Conservation (phyloP, 2,797 vertebrate genomes). For the Decapterus maruadsi region DNA sequence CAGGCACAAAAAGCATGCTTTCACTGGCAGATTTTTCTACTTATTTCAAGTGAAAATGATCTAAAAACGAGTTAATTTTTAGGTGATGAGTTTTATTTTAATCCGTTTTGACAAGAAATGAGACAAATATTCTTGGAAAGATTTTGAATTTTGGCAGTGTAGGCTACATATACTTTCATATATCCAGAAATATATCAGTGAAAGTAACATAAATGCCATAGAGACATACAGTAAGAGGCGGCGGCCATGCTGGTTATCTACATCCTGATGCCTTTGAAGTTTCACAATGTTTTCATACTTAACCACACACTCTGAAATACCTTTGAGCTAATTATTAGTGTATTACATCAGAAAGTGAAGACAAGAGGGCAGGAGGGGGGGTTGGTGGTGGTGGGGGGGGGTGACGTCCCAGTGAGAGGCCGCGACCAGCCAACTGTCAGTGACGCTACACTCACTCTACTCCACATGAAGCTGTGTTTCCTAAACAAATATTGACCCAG, state of each 20-base stretch:
- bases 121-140: too few relatives aligned
- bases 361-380: neutral
- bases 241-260: neutral
- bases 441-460: constrained; percentile 20
- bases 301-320: neutral
- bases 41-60: too few relatives aligned
- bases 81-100: too few relatives aligned
- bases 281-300: neutral
- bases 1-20: too few relatives aligned
- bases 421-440: neutral
- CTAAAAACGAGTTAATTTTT: too few relatives aligned
- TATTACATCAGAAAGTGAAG: neutral
- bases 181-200: too few relatives aligned
- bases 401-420: neutral
- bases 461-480: constrained; percentile 55
- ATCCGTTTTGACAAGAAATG: too few relatives aligned
- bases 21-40: too few relatives aligned
- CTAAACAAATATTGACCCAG: constrained; percentile 81
- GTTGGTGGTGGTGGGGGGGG: neutral
- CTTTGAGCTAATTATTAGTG: neutral
- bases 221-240: too few relatives aligned
- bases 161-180: too few relatives aligned
- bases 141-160: too few relatives aligned
- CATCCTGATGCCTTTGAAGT: neutral
- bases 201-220: too few relatives aligned